Evolutionary conservation across 2,113 vertebrate species (phyloP).

Genomic region (Scomber japonicus): DNA sequence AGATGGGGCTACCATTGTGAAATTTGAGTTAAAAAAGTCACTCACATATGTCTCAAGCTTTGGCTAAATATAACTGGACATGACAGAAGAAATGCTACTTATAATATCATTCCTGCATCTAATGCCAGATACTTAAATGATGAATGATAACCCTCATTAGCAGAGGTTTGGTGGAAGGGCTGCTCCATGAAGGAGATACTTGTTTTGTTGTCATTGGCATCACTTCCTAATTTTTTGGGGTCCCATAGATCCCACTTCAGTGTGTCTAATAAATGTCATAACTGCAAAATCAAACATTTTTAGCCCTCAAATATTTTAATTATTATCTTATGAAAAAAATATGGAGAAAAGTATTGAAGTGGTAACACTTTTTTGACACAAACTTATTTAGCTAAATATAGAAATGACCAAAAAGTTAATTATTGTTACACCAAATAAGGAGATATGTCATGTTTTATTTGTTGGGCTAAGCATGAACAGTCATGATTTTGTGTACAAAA

Average conservation of each 20-base stretch:
- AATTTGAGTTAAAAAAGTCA: not conserved
- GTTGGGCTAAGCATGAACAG: not conserved
- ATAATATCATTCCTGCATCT: not conserved
- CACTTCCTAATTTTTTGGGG: not conserved
- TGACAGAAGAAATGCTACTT: constrained; percentile 7
- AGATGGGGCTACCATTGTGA: not conserved
- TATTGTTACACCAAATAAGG: constrained; percentile 20
- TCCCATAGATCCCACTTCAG: not conserved
- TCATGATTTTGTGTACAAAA: no score
- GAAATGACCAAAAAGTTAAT: not conserved
- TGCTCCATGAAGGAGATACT: not conserved
- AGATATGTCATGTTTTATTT: constrained; percentile 20
- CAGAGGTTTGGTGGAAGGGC: not conserved
- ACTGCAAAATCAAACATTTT: not conserved
- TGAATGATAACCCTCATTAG: not conserved
- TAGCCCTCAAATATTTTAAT: not conserved
- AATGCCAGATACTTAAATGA: constrained; percentile 9
- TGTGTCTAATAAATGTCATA: not conserved
- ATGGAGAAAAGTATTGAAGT: not conserved
- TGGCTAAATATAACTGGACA: not conserved
- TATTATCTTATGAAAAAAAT: not conserved
- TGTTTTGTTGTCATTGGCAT: constrained; percentile 1
- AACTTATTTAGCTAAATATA: constrained; percentile 1
- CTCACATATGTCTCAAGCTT: not conserved
- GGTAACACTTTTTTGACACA: not conserved